A percentile compares a stretch with the other conserved stretches of the same genome.
These are phyloP conservation scores for Patella depressa DNA, from an alignment of 2,888 invertebrate genomes.

Conservation along the genomic window DNA sequence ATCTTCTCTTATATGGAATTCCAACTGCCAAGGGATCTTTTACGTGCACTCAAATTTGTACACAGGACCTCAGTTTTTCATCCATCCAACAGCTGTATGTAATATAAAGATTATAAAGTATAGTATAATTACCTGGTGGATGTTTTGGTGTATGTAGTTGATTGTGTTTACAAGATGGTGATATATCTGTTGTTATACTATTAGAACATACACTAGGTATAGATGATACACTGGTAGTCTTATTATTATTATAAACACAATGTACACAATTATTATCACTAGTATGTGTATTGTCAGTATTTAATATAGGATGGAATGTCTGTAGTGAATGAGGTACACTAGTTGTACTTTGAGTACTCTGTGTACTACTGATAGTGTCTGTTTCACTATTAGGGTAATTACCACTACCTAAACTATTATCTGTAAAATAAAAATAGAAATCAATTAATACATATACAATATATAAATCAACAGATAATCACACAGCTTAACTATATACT, in stretches of 20 bases:
- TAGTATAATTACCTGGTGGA: not conserved
- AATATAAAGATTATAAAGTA: not conserved
- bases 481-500: too few species aligned
- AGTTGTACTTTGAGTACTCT: slow-evolving; percentile 43
- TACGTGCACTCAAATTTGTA: too few species aligned
- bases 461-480: too few species aligned
- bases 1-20: too few species aligned
- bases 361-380: slow-evolving; percentile 62
- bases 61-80: too few species aligned
- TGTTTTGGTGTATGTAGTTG: not conserved
- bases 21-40: too few species aligned
- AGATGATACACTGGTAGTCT: slow-evolving; percentile 22
- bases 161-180: not conserved
- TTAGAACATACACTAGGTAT: slow-evolving; percentile 24
- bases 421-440: slow-evolving; percentile 27
- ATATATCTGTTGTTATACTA: not conserved
- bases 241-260: slow-evolving; percentile 5
- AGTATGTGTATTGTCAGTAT: not conserved
- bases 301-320: slow-evolving; percentile 59
- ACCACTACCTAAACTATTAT: slow-evolving; percentile 57
- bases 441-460: too few species aligned
- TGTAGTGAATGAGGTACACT: slow-evolving; percentile 45
- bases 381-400: slow-evolving; percentile 61
- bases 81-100: too few species aligned
- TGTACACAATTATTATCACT: not conserved